phyloP scores from a whole-genome alignment of 1,140 invertebrate species.

The Bombus superbus region DNA sequence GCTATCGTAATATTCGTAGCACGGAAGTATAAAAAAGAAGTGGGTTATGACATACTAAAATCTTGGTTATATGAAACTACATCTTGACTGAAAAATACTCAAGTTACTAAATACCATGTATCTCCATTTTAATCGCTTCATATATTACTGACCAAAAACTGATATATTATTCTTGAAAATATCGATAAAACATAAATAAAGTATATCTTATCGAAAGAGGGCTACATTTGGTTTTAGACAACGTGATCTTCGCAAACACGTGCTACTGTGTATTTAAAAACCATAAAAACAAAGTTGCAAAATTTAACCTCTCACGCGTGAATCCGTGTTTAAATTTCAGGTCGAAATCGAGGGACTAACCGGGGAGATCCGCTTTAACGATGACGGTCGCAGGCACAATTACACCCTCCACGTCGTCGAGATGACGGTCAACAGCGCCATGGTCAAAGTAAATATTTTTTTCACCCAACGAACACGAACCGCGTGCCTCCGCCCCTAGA shows the following conservation, averaged over 20 bases:
- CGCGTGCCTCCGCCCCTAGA: neutral
- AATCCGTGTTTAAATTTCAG: conserved; percentile 82
- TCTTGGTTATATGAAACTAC: neutral
- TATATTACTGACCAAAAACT: neutral
- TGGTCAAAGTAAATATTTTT: conserved; percentile 87
- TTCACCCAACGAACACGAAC: neutral
- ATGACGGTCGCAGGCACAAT: conserved; percentile 92
- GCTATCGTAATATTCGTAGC: neutral
- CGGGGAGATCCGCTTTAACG: conserved; percentile 94
- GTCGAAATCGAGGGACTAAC: conserved; percentile 95
- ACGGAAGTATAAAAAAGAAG: neutral
- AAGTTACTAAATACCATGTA: neutral
- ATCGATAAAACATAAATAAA: no score
- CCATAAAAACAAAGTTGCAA: neutral
- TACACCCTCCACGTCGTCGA: conserved; percentile 97
- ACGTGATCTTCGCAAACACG: neutral
- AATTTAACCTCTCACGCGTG: neutral
- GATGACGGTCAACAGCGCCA: conserved; percentile 94
- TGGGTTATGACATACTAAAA: neutral
- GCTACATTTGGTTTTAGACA: neutral
- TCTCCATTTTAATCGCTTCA: neutral
- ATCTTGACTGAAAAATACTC: neutral
- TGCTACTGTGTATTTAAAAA: neutral
- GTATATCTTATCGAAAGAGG: neutral
- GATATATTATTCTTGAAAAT: fast-evolving